Percentiles rank a stretch among this genome's conserved stretches.
These are phyloP conservation scores for Cephus pygmeus DNA, from an alignment of 2,888 invertebrate genomes.

Conservation along the genomic window DNA sequence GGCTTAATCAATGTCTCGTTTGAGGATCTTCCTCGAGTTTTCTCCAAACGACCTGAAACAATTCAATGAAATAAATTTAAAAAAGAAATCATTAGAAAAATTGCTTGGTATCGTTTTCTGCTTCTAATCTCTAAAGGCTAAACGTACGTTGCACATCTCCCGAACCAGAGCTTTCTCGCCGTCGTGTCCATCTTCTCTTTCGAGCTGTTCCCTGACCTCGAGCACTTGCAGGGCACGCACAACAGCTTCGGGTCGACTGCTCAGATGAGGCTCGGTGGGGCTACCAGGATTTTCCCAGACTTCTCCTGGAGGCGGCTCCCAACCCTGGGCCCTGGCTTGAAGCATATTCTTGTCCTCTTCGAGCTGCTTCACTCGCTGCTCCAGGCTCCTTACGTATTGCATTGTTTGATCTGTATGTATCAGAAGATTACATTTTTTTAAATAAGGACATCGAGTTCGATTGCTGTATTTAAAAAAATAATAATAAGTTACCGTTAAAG, in stretches of 20 bases:
- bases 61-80: slow-evolving; percentile 21
- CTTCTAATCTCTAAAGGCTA: not conserved
- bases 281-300: slow-evolving; percentile 51
- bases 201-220: slow-evolving; percentile 89
- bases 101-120: not conserved
- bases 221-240: slow-evolving; percentile 92
- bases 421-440: not conserved
- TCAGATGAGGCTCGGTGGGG: slow-evolving; percentile 64
- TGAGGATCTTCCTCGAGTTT: slow-evolving; percentile 89
- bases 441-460: not conserved
- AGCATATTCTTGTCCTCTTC: slow-evolving; percentile 82
- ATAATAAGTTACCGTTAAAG: slow-evolving; percentile 71
- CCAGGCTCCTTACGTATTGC: slow-evolving; percentile 90
- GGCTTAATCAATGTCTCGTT: slow-evolving; percentile 56
- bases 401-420: slow-evolving; percentile 80
- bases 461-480: slow-evolving; percentile 24
- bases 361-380: slow-evolving; percentile 84
- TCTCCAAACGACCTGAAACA: slow-evolving; percentile 84
- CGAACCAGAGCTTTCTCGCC: slow-evolving; percentile 92
- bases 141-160: slow-evolving; percentile 92
- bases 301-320: slow-evolving; percentile 57
- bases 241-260: slow-evolving; percentile 88
- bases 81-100: not conserved
- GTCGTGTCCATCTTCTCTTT: slow-evolving; percentile 78
- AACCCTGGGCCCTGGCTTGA: slow-evolving; percentile 66